Base-by-base conservation (phyloP, 2,888 invertebrate species). In the Leucophora obtusa region DNA sequence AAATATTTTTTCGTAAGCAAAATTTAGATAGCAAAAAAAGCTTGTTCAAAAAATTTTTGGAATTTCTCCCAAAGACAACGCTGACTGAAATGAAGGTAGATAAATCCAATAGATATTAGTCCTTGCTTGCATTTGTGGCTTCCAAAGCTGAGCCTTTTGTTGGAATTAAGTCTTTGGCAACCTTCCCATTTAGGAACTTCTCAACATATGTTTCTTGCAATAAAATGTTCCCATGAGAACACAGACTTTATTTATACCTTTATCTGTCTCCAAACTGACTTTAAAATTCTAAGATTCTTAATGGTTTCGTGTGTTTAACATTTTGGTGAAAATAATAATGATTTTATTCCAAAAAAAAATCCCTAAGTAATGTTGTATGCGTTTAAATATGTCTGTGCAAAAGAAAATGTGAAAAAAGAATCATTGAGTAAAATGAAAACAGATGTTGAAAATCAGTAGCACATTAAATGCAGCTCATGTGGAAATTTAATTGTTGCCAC, bases 391-490 rank as follows among this genome's bases (percentile, higher is more conserved):
- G 43, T 47, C 43, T 47, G 35, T 6, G 18, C 24, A 10, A 15
- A 43, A 73, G 43, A 68, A 56, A 18, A 15, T 5, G 24, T 21
- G 28, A 50, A 33, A 50, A 15, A 24, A 38, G 59, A 74, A 79
- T 58, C 70, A 75, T 43, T 70, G 69, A 63, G 65, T 47, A 86
- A 88, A 88, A 88, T 88, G 85, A 85, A 88, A 87, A 85, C 89
- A 88, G 89, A 88, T 87, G 87, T 88, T 86, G 86, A 83, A 86
- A 87, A 88, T 87, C 88, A 88, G 87, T 85, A 86, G 86, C 87
- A 86, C 87, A 87, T 87, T 87, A 88, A 88, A 87, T 83, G 84
- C 87, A 84, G 85, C 85, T 87, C 87, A 87, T 86, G 87, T 87
- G 87, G 88, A 87, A 87, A 88, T 86, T 87, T 87, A 86, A 87